Conservation (phyloP, 2,888 invertebrate species). For the Argyresthia goedartella region DNA sequence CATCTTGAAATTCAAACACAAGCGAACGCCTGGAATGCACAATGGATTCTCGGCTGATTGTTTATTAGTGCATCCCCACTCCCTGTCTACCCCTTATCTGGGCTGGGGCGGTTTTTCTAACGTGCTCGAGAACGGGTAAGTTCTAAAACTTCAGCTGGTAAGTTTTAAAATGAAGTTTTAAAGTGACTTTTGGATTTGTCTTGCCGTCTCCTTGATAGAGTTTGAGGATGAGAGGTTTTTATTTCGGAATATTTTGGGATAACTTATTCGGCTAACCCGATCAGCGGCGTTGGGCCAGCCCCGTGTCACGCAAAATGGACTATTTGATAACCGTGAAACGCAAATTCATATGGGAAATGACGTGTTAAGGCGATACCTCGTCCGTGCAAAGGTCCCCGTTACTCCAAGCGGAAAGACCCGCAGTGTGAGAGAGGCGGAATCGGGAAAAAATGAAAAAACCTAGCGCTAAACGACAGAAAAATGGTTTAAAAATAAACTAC, state of each 20-base stretch:
- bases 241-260: not conserved
- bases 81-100: not conserved
- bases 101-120: not conserved
- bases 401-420: too few relatives aligned
- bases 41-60: slow-evolving; percentile 1
- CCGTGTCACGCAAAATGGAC: too few relatives aligned
- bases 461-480: too few relatives aligned
- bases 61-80: not conserved
- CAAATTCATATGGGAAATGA: too few relatives aligned
- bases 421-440: too few relatives aligned
- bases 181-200: not conserved
- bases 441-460: too few relatives aligned
- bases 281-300: too few relatives aligned
- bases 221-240: not conserved
- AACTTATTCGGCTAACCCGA: too few relatives aligned
- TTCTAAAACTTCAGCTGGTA: not conserved
- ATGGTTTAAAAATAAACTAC: too few relatives aligned
- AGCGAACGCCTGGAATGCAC: not conserved
- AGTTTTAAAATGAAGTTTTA: not conserved
- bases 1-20: not conserved
- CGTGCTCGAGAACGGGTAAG: not conserved
- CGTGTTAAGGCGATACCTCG: too few relatives aligned
- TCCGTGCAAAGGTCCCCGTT: too few relatives aligned
- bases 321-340: too few relatives aligned
- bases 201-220: not conserved